Conservation (phyloP, 2,113 vertebrate species). For the Oceanites oceanicus region DNA sequence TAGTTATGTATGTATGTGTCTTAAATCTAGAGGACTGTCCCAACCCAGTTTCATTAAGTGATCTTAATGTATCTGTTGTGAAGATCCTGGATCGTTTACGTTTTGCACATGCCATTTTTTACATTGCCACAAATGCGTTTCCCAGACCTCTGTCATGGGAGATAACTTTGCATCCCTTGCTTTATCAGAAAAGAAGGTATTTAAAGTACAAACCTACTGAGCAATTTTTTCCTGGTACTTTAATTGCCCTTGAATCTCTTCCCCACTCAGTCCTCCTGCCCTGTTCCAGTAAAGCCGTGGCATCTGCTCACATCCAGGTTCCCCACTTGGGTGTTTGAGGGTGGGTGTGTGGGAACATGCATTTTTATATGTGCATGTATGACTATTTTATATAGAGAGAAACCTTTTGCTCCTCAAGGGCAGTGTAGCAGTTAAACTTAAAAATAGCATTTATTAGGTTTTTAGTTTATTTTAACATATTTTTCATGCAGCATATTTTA, state of each 20-base stretch:
- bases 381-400: rapidly evolving
- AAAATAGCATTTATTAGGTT: neutral
- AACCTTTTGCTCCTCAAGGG: neutral
- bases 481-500: neutral
- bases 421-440: neutral
- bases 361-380: rapidly evolving
- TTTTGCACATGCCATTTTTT: neutral
- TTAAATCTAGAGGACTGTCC: neutral
- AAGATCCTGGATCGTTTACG: neutral
- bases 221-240: neutral
- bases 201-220: neutral
- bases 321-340: rapidly evolving
- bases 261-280: neutral
- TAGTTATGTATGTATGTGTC: neutral
- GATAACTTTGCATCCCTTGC: neutral
- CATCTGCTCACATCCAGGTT: neutral
- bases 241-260: neutral
- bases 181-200: neutral
- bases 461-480: neutral
- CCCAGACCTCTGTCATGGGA: neutral
- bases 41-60: neutral
- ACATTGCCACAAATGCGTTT: neutral
- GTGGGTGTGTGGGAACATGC: neutral
- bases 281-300: neutral
- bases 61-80: neutral